A percentile compares a stretch with the other conserved stretches of the same genome.
Evolutionary conservation across 2,888 invertebrate genomes (phyloP).

Genomic region (Branchipolynoe longqiensis): DNA sequence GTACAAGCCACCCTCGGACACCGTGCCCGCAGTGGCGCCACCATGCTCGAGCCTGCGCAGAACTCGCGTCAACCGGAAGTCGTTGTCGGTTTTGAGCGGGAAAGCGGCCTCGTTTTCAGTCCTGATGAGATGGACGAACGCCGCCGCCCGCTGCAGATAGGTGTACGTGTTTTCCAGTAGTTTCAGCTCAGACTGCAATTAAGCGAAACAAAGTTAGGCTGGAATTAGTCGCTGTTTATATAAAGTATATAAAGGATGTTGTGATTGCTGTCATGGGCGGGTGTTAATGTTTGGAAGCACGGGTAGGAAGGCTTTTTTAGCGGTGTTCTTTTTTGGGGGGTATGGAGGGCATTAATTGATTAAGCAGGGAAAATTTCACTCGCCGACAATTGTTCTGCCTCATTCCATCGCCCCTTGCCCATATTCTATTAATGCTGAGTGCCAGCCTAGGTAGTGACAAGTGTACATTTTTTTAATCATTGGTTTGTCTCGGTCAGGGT

Average conservation of each 20-base stretch:
- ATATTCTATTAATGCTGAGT: too few relatives aligned
- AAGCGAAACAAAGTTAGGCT: background rate
- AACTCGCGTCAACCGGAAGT: background rate
- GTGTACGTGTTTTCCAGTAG: background rate
- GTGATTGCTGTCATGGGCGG: too few relatives aligned
- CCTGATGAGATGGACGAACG: conserved; percentile 9
- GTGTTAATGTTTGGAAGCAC: too few relatives aligned
- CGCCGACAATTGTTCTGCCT: too few relatives aligned
- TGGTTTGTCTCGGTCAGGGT: too few relatives aligned
- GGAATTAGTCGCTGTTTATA: background rate
- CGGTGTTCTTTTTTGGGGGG: too few relatives aligned
- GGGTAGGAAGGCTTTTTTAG: too few relatives aligned
- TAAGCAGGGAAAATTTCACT: too few relatives aligned
- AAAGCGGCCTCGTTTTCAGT: background rate
- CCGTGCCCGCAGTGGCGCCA: background rate
- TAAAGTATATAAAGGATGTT: background rate
- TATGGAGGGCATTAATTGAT: too few relatives aligned
- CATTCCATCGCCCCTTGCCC: too few relatives aligned
- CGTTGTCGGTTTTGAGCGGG: background rate
- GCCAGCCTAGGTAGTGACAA: too few relatives aligned
- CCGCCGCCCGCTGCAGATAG: conserved; percentile 16
- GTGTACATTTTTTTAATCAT: too few relatives aligned
- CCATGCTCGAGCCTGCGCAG: conserved; percentile 15
- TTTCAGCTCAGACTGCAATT: background rate
- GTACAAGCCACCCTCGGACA: background rate